Evolutionary conservation across 2,113 vertebrate species (phyloP).

Genomic region (Alosa alosa): DNA sequence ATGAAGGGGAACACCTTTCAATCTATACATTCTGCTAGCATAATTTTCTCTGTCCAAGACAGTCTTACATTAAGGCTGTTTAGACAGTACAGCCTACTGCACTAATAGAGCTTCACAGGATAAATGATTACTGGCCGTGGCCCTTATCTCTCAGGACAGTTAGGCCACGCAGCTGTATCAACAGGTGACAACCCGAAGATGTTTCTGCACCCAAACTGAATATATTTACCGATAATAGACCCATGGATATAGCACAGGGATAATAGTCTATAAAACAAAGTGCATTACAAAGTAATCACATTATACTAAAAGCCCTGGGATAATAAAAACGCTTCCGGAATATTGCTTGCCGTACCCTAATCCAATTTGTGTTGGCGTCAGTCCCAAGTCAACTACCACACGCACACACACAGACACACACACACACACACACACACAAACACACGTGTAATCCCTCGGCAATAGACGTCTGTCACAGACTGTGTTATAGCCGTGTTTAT

Average conservation of each 20-base stretch:
- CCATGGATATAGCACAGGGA: slow-evolving; percentile 53
- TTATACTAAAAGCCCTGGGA: slow-evolving; percentile 64
- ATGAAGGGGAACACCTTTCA: neutral
- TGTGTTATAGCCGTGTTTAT: slow-evolving; percentile 40
- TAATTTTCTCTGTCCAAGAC: neutral
- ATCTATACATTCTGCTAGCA: slow-evolving; percentile 8
- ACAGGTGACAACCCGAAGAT: slow-evolving; percentile 41
- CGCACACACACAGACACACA: slow-evolving; percentile 44
- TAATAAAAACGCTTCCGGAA: slow-evolving; percentile 66
- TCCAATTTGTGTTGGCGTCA: slow-evolving; percentile 65
- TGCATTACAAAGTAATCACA: slow-evolving; percentile 68
- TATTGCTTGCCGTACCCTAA: slow-evolving; percentile 57
- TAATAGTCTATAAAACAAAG: slow-evolving; percentile 62
- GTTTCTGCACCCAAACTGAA: slow-evolving; percentile 49
- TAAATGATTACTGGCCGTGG: neutral
- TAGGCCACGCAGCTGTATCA: slow-evolving; percentile 14
- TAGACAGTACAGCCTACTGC: neutral
- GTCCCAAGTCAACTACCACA: slow-evolving; percentile 44
- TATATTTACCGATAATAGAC: slow-evolving; percentile 68
- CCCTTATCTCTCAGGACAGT: slow-evolving; percentile 10
- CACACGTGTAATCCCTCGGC: slow-evolving; percentile 52
- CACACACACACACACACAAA: slow-evolving; percentile 32
- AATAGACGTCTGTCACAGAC: slow-evolving; percentile 48
- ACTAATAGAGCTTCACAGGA: neutral
- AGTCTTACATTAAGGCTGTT: neutral